These are phyloP conservation scores for Adelphocoris suturalis DNA, from an alignment of 2,888 invertebrate genomes.

Conservation along the genomic window DNA sequence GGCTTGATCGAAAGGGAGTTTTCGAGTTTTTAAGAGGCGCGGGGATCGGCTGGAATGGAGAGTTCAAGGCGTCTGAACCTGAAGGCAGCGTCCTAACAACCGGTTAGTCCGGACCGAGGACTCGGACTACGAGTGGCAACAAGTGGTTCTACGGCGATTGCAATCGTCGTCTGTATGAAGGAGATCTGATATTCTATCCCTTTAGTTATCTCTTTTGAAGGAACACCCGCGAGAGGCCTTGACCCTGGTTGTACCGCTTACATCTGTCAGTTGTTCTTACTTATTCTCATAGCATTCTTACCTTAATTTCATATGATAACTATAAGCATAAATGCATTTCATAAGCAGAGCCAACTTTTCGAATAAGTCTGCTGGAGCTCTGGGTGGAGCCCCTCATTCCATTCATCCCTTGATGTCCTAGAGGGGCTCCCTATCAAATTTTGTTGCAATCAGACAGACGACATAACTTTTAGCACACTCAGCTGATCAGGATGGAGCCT, in stretches of 20 bases:
- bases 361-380: too few relatives aligned
- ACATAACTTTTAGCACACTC: too few relatives aligned
- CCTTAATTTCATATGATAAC: too few relatives aligned
- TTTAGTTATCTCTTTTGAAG: background rate
- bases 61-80: slow-evolving; percentile 10
- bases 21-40: slow-evolving; percentile 14
- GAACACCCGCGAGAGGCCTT: background rate
- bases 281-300: too few relatives aligned
- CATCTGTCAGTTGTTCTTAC: too few relatives aligned
- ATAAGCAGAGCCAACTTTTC: too few relatives aligned
- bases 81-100: slow-evolving; percentile 18
- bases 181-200: background rate
- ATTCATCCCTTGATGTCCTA: too few relatives aligned
- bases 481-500: too few relatives aligned
- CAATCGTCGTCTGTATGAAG: background rate
- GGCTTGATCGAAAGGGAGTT: background rate
- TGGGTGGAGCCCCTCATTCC: too few relatives aligned
- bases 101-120: slow-evolving; percentile 13
- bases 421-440: too few relatives aligned
- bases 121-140: background rate
- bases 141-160: background rate
- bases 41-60: slow-evolving; percentile 9
- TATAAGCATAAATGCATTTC: too few relatives aligned
- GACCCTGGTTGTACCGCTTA: background rate
- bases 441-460: too few relatives aligned